Base-by-base conservation (phyloP, 1,140 invertebrate genomes). In the Drosophila fuyamai region DNA sequence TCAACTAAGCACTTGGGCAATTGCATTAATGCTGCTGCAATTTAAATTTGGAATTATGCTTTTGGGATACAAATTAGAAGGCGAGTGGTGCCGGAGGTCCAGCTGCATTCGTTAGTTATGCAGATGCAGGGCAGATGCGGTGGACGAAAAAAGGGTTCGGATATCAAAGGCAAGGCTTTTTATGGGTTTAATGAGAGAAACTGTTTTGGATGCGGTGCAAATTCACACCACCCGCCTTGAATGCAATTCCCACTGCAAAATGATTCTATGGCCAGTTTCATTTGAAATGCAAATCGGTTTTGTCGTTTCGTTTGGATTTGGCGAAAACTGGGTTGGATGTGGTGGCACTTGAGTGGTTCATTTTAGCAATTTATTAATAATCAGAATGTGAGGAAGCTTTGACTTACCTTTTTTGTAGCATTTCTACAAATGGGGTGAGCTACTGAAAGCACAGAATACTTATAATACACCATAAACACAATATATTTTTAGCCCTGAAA, bases 41-140 rank as follows among this genome's bases (percentile, higher is more conserved):
- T 88, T 89, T 83, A 59, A 88, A 89, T 89, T 89, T 62, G 53
- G 63, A 79, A 83, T 89, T 74, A 88, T 74, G 76, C 84, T 68
- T 89, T 83, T 76, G 58, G 65, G 60, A 88, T 88, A 77, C 80
- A 76, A 76, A 76, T 60, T 83, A 66, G 80, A 66, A 43, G 47
- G 72, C 44, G 29, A 61, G 13, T 29, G 36, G 36, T 47, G 62
- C 27, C 16, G 10, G 23, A 35, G 38, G 46, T 35, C 56, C 58
- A 51, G 47, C 46, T 74, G 57, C 41, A 74, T 47, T 82, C 67
- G 59, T 70, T 81, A 70, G 50, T 58, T 71, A 70, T 61, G 72
- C 46, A 60, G 46, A 63, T 58, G 55, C 47, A 47, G 47, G n/a
- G 16, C 32, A 8, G 18, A 6, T 23, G 29, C 6, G 29, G 29